phyloP scores from a whole-genome alignment of 2,113 vertebrate species.

The Macrotus californicus region DNA sequence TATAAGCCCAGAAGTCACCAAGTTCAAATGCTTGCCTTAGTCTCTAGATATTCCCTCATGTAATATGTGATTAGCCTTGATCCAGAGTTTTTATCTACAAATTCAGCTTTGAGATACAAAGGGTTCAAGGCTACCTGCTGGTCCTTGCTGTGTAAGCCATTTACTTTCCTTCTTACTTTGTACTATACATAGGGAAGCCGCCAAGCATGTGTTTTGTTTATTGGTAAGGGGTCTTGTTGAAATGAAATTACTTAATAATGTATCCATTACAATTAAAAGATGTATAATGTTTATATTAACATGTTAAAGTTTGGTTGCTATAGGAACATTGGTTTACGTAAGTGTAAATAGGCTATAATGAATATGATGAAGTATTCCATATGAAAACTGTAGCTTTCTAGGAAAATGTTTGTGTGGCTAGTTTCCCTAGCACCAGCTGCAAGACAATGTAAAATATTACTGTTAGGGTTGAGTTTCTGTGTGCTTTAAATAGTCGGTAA shows the following conservation, averaged over 20 bases:
- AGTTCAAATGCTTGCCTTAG: neutral
- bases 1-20: neutral
- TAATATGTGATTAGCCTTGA: neutral
- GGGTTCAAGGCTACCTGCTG: neutral
- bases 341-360: constrained; percentile 79
- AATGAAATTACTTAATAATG: constrained; percentile 81
- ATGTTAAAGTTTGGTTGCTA: constrained; percentile 80
- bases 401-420: constrained; percentile 71
- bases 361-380: constrained; percentile 75
- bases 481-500: constrained; percentile 46
- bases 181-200: constrained; percentile 53
- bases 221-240: constrained; percentile 71
- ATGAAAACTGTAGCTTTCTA: constrained; percentile 76
- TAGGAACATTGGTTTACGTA: constrained; percentile 77
- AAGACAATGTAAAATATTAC: constrained; percentile 47
- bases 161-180: constrained; percentile 12
- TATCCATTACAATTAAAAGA: constrained; percentile 83
- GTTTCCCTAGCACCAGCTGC: constrained; percentile 50
- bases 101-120: neutral
- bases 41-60: neutral
- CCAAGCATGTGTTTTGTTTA: constrained; percentile 76
- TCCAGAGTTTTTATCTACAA: neutral
- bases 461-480: constrained; percentile 47
- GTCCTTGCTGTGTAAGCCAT: neutral
- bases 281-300: constrained; percentile 81